Evolutionary conservation across 2,797 vertebrate species (phyloP).

Genomic region (Myiotriccus ornatus): DNA sequence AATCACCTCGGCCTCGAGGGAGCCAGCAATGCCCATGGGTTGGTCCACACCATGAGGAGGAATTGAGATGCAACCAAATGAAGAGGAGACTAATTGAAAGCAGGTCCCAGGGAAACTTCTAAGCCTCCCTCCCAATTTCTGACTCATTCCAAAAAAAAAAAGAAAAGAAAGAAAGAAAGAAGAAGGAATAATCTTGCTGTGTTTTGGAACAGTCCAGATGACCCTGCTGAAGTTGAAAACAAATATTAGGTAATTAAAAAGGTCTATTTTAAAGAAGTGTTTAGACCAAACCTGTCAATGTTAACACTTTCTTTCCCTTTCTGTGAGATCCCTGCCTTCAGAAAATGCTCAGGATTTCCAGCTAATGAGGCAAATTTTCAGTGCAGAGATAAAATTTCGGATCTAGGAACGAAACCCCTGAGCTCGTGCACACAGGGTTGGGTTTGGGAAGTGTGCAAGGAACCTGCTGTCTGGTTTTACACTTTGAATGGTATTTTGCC

Average conservation of each 20-base stretch:
- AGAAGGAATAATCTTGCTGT: neutral
- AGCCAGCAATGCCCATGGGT: neutral
- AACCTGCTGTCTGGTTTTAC: neutral
- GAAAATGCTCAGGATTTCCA: neutral
- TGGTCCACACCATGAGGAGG: neutral
- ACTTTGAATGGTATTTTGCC: neutral
- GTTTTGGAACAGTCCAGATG: neutral
- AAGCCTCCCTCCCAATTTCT: neutral
- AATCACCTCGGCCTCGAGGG: neutral
- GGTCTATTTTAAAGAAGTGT: neutral
- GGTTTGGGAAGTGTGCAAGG: neutral
- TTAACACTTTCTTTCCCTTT: neutral
- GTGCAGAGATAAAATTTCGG: neutral
- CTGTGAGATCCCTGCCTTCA: neutral
- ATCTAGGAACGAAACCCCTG: neutral
- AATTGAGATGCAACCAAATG: neutral
- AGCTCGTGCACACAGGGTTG: accelerated
- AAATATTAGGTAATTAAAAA: neutral
- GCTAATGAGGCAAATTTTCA: neutral
- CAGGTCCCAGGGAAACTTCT: slow-evolving; percentile 35
- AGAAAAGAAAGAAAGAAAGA: accelerated
- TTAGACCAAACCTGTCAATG: neutral
- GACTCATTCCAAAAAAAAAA: neutral
- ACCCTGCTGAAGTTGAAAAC: neutral
- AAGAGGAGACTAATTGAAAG: neutral